Conservation (phyloP, 2,797 vertebrate species). For the Tenualosa thibaudeaui region DNA sequence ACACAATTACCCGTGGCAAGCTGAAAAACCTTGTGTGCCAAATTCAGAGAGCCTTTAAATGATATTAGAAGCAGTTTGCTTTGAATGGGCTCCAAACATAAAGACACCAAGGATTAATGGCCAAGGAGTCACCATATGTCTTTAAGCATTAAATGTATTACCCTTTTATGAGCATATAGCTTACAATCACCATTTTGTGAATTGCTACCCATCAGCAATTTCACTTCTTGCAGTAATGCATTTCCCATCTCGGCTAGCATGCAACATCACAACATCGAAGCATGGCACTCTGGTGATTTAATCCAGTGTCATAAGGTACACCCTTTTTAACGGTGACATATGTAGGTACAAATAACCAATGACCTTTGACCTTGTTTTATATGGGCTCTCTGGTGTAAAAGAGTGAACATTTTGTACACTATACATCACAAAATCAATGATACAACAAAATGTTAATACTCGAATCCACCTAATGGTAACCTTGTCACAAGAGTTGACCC, state of each 20-base stretch:
- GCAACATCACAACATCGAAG: background rate
- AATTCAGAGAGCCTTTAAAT: background rate
- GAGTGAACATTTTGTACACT: background rate
- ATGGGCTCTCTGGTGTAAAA: background rate
- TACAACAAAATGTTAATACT: background rate
- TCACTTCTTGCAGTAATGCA: background rate
- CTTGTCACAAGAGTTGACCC: background rate
- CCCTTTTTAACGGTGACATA: background rate
- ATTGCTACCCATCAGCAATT: conserved; percentile 9
- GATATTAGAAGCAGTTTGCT: conserved; percentile 31
- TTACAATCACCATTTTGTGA: conserved; percentile 1
- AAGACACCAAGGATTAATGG: conserved; percentile 39
- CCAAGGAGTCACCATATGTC: conserved; percentile 32
- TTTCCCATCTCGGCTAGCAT: background rate
- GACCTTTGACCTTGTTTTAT: conserved; percentile 3
- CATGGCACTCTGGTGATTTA: background rate
- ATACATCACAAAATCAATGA: background rate
- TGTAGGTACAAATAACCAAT: background rate
- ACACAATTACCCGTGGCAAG: conserved; percentile 23
- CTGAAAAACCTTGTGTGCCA: background rate
- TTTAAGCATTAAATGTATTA: background rate
- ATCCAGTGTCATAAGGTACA: background rate
- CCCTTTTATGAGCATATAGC: background rate
- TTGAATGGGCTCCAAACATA: conserved; percentile 27
- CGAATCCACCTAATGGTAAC: background rate